Evolutionary conservation across 2,797 vertebrate genomes (phyloP), one percentile per base, ranked within the genome.

Genomic region (Pseudotriccus pelzelni): DNA sequence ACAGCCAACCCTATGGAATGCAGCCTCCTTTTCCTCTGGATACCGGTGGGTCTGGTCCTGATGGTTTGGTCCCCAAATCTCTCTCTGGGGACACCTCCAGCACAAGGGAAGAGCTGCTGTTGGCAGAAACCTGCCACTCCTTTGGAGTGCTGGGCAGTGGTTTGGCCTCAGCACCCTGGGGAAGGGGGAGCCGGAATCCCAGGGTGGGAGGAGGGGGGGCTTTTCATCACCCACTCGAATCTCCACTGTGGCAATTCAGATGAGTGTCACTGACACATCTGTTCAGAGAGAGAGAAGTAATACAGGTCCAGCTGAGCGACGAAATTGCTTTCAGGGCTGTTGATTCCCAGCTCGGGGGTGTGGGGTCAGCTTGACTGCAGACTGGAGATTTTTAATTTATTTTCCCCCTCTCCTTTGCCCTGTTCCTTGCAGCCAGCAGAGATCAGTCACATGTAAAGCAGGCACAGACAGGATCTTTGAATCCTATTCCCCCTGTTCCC

Each of bases 281-380:
- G 92, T 43, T 94, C 69, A 32, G 94, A 84, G 75, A 30, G 15
- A 67, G 68, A 67, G 67, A 76, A 89, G 69, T 37, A 84, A 94
- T 81, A 41, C 83, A 21, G 84, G 77, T 96, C 93, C 96, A 96
- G 92, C 95, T 97, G 97, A 94, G 94, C 3, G 0, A 41, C 1
- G 4, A 95, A 96, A 96, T 96, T 96, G 94, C 93, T 84, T 93
- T 96, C 78, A 85, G 73, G 17, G 74, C 86, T 93, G 89, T 84
- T 77, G 72, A 75, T 87, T 95, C 95, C 85, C 25, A 7, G 85
- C 81, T 70, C 4, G 0, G 56, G 58, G 56, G 27, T 27, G 60
- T 74, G 59, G 1, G 50, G 87, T 74, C 85, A 87, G 36, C 60
- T 50, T 59, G 50, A 27, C 37, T 73, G 56, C 90, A 86, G 46